Conservation (phyloP, 64 coral and sea anemone genomes). For the Cladopsammia gracilis region DNA sequence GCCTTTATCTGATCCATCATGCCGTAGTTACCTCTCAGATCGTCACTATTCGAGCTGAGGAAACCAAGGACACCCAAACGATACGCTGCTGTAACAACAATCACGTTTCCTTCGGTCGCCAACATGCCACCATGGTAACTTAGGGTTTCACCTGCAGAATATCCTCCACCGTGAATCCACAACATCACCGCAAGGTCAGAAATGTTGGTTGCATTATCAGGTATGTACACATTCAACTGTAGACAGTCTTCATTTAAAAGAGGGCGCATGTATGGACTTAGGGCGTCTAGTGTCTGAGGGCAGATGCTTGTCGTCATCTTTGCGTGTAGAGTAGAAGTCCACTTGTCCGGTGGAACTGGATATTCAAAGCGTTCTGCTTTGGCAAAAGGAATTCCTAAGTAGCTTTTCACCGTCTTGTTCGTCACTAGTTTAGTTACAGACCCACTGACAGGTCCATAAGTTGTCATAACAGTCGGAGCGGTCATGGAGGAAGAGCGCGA, state of each 20-base stretch:
- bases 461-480: too few species aligned
- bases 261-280: neutral
- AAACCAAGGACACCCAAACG: neutral
- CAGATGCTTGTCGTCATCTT: constrained; percentile 36
- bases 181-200: neutral
- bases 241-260: constrained; percentile 14
- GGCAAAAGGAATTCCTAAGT: too few species aligned
- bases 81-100: neutral
- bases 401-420: too few species aligned
- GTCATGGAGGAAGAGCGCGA: too few species aligned
- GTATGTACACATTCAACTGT: neutral
- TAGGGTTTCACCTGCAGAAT: neutral
- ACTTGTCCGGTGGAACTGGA: neutral
- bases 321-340: constrained; percentile 9
- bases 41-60: neutral
- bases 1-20: neutral
- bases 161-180: neutral
- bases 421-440: too few species aligned
- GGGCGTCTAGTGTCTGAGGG: constrained; percentile 17
- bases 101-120: neutral
- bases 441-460: too few species aligned
- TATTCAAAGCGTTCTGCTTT: neutral
- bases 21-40: neutral
- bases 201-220: neutral
- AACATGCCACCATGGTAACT: neutral